These are phyloP conservation scores for Stylophora pistillata DNA, from an alignment of 64 coral and sea anemone species.

Conservation along the genomic window DNA sequence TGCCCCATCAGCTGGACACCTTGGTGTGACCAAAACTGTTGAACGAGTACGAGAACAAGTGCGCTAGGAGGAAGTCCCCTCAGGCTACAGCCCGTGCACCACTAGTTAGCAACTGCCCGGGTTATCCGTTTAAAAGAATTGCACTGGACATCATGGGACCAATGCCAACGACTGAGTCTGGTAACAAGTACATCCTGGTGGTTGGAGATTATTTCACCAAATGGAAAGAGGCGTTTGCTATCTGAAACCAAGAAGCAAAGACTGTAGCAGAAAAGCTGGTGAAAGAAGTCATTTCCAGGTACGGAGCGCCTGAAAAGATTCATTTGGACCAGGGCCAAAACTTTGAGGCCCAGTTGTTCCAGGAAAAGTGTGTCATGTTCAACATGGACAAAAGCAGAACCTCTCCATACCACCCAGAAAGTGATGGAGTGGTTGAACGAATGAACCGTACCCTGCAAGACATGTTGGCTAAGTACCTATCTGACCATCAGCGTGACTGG, in stretches of 20 bases:
- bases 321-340: too few relatives aligned
- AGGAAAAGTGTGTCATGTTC: too few relatives aligned
- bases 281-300: neutral
- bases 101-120: neutral
- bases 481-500: constrained; percentile 19
- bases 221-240: neutral
- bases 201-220: neutral
- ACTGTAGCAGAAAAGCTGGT: neutral
- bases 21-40: too few relatives aligned
- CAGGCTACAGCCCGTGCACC: neutral
- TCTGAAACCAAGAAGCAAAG: neutral
- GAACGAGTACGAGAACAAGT: too few relatives aligned
- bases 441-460: constrained; percentile 10
- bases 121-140: neutral
- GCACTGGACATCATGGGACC: neutral
- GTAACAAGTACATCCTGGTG: neutral
- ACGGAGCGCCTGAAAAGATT: neutral
- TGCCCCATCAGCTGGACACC: too few relatives aligned
- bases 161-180: neutral
- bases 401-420: constrained; percentile 2
- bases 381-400: neutral
- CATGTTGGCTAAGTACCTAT: neutral
- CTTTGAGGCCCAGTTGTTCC: too few relatives aligned
- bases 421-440: constrained; percentile 22
- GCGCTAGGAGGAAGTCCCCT: neutral